Evolutionary conservation across 2,888 invertebrate species (phyloP).

Genomic region (Euclidia mi): DNA sequence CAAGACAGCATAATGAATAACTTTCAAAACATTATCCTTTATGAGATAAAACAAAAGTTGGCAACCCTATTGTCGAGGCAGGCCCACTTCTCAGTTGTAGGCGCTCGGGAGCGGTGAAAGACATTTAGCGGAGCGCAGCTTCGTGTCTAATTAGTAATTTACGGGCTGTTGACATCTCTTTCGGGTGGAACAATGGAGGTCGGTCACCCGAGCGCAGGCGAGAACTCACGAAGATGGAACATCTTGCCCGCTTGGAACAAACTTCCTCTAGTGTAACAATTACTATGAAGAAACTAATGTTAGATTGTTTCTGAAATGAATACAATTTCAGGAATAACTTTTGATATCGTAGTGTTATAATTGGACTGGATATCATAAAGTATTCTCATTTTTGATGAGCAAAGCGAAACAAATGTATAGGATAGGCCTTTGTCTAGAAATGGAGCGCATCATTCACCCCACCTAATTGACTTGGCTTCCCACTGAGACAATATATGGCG

Average conservation of each 20-base stretch:
- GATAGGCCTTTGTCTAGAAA: no score
- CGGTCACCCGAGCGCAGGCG: conserved; percentile 34
- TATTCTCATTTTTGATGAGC: no score
- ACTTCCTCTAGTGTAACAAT: not conserved
- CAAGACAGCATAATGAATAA: no score
- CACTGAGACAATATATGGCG: no score
- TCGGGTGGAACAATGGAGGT: conserved; percentile 48
- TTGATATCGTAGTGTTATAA: no score
- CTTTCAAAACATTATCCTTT: no score
- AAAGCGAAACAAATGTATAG: no score
- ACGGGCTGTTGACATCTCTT: conserved; percentile 62
- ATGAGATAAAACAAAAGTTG: not conserved
- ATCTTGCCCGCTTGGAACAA: not conserved
- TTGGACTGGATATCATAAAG: no score
- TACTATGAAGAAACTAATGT: not conserved
- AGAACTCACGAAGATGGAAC: not conserved
- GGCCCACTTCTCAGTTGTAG: conserved; percentile 24
- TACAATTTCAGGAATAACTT: no score
- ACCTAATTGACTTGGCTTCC: no score
- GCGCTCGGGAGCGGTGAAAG: conserved; percentile 26
- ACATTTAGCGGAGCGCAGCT: conserved; percentile 48
- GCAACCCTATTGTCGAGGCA: conserved; percentile 5
- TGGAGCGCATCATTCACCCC: no score
- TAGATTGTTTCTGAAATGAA: no score
- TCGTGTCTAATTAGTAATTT: conserved; percentile 62